Evolutionary conservation across 2,797 vertebrate genomes (phyloP), one percentile per base, ranked within the genome.

Genomic region (Tadarida brasiliensis): DNA sequence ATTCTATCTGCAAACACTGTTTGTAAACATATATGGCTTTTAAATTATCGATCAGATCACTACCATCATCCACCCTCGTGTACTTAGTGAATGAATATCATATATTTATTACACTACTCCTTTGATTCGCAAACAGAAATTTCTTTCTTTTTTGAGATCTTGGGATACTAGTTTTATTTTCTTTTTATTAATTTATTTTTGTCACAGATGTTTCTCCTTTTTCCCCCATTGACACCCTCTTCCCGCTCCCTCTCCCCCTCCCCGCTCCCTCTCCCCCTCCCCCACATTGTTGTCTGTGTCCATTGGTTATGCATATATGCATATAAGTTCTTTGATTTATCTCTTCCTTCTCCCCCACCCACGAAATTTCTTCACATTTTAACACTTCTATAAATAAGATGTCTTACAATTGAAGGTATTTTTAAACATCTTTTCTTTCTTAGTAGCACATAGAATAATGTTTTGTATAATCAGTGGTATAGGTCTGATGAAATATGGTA

Each of bases 371-470:
- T 83, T 84, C 61, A 54, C 19, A 47, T 44, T 91, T 87, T 83
- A 87, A 87, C 28, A 54, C 51, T 85, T 77, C 24, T 39, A 7
- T 80, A 86, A 76, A 81, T 82, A 85, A 76, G 8, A 67, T 82
- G 8, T 59, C 77, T 70, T 92, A 81, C 5, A 81, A 39, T 33
- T 81, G 26, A 47, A 92, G 20, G 16, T 28, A 35, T 91, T 95
- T 90, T 84, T 17, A 96, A 44, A 67, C 2, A 33, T 20, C 10
- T 94, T 93, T 56, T 73, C 10, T n/a, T 61, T 94, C n/a, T 63
- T 85, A 59, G 20, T 82, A 83, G 19, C 78, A 24, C 19, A 33
- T 85, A 71, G 20, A 70, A 68, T 82, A 20, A 19, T 87, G 0
- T 30, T 65, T 68, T 61, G 81, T 63, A 57, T 17, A 74, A 51